A percentile compares a stretch with the other conserved stretches of the same genome.
Conservation (phyloP, 23 tunicate genomes). For the Phallusia fumigata region DNA sequence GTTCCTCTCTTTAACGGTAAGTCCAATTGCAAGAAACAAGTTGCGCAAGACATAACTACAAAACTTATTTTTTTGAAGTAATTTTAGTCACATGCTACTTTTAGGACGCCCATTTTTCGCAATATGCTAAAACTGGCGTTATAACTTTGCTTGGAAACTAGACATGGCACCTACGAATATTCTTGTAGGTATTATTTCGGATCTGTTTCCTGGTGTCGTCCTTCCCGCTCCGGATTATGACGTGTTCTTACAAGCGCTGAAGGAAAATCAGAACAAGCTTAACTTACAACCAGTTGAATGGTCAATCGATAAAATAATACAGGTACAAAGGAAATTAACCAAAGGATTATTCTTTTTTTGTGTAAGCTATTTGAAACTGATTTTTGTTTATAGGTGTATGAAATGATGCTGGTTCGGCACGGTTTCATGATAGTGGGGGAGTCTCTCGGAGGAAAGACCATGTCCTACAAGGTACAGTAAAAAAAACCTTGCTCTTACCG, state of each 20-base stretch:
- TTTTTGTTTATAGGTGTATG: slow-evolving; percentile 62
- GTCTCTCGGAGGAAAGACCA: slow-evolving; percentile 95
- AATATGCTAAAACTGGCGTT: no score
- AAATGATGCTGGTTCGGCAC: slow-evolving; percentile 98
- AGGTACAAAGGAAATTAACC: slow-evolving; percentile 21
- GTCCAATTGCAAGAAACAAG: no score
- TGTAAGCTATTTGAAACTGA: neutral
- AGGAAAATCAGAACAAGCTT: slow-evolving; percentile 48
- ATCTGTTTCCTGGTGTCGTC: slow-evolving; percentile 93
- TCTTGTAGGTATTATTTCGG: slow-evolving; percentile 80
- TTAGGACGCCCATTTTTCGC: no score
- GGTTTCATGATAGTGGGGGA: slow-evolving; percentile 99
- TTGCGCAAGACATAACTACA: no score
- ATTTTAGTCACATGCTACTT: no score
- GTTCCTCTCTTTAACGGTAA: slow-evolving; percentile 95
- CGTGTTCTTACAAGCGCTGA: slow-evolving; percentile 70
- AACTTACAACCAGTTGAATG: slow-evolving; percentile 83
- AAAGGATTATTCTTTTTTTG: neutral
- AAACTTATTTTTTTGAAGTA: no score
- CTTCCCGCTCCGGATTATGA: slow-evolving; percentile 96
- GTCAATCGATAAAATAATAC: slow-evolving; percentile 82
- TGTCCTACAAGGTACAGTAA: slow-evolving; percentile 55
- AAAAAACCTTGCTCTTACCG: slow-evolving; percentile 47
- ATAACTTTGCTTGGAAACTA: no score
- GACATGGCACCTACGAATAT: no score